Base-by-base conservation (phyloP, 2,888 invertebrate genomes). In the Choristoneura rosaceana region DNA sequence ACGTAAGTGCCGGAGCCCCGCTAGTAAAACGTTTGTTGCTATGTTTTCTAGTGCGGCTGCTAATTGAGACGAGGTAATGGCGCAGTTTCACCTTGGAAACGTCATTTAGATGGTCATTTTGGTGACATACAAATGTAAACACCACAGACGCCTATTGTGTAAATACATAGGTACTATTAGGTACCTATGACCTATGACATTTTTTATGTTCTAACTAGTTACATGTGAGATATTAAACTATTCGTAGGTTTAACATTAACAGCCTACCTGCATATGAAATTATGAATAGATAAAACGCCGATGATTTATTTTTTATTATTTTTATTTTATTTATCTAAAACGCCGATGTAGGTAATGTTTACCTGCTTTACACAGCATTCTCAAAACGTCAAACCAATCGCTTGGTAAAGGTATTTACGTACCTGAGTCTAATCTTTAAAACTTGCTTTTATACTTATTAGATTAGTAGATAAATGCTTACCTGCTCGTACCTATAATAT, bases 51-150 rank as follows among this genome's bases (percentile, higher is more conserved):
- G 60, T 61, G 66, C 52, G 41, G n/a, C 34, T 63, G 71, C 47
- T 71, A 71, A 68, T 67, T 71, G 71, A 68, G 61, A 43, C 25
- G 67, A 66, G 66, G 64, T 65, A 67, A 58, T 71, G 59, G 59
- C 70, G 15, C 12, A 43, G 61, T 68, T 65, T 70, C 71, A 71
- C 71, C 71, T 71, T 71, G 71, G 12, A 71, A 58, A 63, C 58
- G 58, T 62, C 67, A 71, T 71, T 70, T 66, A 33, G 52, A 41
- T 66, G 60, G 25, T 55, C 25, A 38, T 7, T 4, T 38, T 38
- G 38, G 7, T 38, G 7, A 12, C 55, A 55, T 12, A 55, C 25
- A 55, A 55, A 55, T 25, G 25, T 12, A 55, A 55, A 55, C 25
- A 55, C 55, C 25, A 55, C 55, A 55, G n/a, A 12, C 25, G 12